phyloP scores from a whole-genome alignment of 2,797 vertebrate genomes.

The Hypotaenidia okinawae region DNA sequence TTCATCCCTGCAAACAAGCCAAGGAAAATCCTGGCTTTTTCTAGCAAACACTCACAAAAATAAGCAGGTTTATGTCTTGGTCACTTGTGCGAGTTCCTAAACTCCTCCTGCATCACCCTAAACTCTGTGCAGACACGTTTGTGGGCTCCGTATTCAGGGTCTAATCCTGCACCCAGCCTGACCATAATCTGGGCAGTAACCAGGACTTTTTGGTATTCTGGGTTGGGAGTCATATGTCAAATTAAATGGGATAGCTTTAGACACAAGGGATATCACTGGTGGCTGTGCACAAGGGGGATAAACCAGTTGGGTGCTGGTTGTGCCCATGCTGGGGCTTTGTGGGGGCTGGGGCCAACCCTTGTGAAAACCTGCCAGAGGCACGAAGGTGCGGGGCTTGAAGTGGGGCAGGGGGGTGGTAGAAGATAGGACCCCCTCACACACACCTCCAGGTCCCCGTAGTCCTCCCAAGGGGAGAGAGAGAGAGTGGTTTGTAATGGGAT shows the following conservation, averaged over 20 bases:
- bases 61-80: background rate
- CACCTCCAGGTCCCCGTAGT: too few species aligned
- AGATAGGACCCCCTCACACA: background rate
- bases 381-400: background rate
- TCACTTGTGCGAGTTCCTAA: background rate
- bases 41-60: background rate
- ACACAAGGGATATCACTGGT: background rate
- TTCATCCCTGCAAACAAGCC: background rate
- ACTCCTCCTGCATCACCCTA: background rate
- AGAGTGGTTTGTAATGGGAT: background rate
- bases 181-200: background rate
- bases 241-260: background rate
- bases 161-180: background rate
- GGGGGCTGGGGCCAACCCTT: fast-evolving
- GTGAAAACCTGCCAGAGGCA: background rate
- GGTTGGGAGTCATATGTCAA: background rate
- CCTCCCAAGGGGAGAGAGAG: background rate
- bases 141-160: background rate
- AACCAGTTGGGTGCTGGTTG: background rate
- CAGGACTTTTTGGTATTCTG: background rate
- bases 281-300: background rate
- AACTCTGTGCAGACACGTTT: fast-evolving
- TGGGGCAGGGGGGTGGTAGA: background rate
- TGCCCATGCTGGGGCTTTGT: background rate
- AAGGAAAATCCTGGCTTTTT: background rate